Evolutionary conservation across 2,113 vertebrate species (phyloP), one percentile per base, ranked within the genome.

Genomic region (Reinhardtius hippoglossoides): DNA sequence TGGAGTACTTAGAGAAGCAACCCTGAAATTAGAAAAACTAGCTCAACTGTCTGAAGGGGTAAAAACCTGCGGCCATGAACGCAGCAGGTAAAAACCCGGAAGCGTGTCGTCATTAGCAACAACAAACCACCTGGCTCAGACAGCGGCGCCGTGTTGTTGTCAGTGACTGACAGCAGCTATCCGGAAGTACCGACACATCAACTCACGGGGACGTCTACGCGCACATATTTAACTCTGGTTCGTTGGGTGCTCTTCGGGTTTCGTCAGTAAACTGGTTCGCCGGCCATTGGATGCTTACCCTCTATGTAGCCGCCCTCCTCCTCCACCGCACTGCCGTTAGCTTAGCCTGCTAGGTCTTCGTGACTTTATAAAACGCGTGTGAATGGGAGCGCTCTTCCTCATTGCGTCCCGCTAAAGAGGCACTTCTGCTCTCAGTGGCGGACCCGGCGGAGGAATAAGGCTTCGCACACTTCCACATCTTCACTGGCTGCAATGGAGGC

Each of bases 401-500:
- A 2, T 71, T 54, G 48, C 64, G n/a, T 46, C 50, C 2, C 50
- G n/a, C 13, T 61, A n/a, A 74, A 64, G 18, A 50, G 58, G 46
- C 63, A 83, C 59, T 90, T 91, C 82, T 71, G 65, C 78, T 89
- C 81, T 87, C 31, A 4, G 15, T 3, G 10, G 16, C 61, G 48
- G 35, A 57, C 40, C 9, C 16, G 14, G 65, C 37, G 37, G 18
- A 23, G 23, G 31, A 13, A 86, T 62, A 61, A 63, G 71, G 44
- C 10, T 5, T 3, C 46, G 7, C 26, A 55, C 15, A 27, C 56
- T 61, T 82, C 9, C 58, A 63, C 62, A 63, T 23, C 4, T 54
- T 68, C 54, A 67, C 21, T 40, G 1, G 3, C 40, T 52, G 86
- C 60, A 74, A 95, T 95, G 95, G 94, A 95, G 80, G 87, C 85